Evolutionary conservation across 1,140 invertebrate species (phyloP).

Genomic region (Drosophila ironensis): DNA sequence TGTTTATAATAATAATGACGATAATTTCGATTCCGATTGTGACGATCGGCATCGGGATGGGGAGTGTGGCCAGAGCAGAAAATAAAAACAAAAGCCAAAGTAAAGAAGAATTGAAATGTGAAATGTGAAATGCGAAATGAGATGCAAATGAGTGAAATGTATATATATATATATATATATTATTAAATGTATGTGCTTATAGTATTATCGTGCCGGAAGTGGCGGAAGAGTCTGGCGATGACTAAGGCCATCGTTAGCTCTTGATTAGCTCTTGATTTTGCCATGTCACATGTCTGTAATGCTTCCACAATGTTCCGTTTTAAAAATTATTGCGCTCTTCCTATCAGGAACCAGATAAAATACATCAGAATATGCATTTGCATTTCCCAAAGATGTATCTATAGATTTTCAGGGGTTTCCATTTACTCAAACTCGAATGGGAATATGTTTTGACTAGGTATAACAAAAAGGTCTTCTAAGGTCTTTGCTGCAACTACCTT

Average conservation of each 20-base stretch:
- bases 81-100: constrained; percentile 27
- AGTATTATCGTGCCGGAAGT: constrained; percentile 39
- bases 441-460: no score
- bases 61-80: constrained; percentile 25
- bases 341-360: no score
- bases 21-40: constrained; percentile 11
- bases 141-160: constrained; percentile 22
- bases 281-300: neutral
- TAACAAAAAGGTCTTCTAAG: no score
- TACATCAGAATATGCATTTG: no score
- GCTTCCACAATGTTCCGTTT: constrained; percentile 8
- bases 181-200: constrained; percentile 3
- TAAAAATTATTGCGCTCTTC: neutral
- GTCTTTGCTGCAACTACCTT: no score
- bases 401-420: no score
- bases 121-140: no score
- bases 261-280: neutral
- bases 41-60: neutral
- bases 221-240: constrained; percentile 36
- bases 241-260: constrained; percentile 19
- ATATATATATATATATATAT: constrained; percentile 1
- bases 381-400: no score
- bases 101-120: constrained; percentile 31
- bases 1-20: constrained; percentile 6
- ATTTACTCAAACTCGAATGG: no score